Percentiles rank a stretch among this genome's conserved stretches.
phyloP scores from a whole-genome alignment of 2,797 vertebrate species.

The Sebastes nivosus region DNA sequence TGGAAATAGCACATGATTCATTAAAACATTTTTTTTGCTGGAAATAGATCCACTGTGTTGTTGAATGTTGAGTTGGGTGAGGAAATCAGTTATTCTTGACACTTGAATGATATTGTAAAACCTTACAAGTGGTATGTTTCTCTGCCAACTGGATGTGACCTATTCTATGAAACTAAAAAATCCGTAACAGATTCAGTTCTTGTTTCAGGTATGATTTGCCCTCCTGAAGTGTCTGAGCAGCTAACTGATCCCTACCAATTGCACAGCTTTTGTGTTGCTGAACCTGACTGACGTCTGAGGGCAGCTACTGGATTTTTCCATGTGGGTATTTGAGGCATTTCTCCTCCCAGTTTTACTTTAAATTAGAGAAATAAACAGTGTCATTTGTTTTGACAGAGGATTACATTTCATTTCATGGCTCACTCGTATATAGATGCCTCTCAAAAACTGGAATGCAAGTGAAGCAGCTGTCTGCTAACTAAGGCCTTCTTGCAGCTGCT shows the following conservation, averaged over 20 bases:
- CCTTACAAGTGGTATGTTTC: background rate
- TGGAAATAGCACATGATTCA: constrained; percentile 36
- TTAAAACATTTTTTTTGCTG: background rate
- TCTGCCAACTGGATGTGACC: background rate
- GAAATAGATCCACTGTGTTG: background rate
- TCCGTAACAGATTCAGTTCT: background rate
- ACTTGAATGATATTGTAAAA: background rate
- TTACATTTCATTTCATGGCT: constrained; percentile 9
- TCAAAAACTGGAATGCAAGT: constrained; percentile 25
- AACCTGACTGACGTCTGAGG: background rate
- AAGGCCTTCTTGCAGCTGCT: constrained; percentile 59
- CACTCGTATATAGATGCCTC: constrained; percentile 2
- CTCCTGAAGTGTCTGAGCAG: background rate
- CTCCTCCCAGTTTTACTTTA: background rate
- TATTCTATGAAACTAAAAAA: background rate
- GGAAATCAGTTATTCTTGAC: background rate
- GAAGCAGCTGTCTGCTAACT: constrained; percentile 62
- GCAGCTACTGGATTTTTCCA: background rate
- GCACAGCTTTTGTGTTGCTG: background rate
- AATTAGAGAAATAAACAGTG: background rate
- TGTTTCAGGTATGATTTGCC: background rate
- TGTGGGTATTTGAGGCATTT: background rate
- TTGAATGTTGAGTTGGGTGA: background rate
- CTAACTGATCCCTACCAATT: background rate
- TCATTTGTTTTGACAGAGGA: background rate